Conservation (phyloP, 2,888 invertebrate genomes). For the Drosophila mulleri region DNA sequence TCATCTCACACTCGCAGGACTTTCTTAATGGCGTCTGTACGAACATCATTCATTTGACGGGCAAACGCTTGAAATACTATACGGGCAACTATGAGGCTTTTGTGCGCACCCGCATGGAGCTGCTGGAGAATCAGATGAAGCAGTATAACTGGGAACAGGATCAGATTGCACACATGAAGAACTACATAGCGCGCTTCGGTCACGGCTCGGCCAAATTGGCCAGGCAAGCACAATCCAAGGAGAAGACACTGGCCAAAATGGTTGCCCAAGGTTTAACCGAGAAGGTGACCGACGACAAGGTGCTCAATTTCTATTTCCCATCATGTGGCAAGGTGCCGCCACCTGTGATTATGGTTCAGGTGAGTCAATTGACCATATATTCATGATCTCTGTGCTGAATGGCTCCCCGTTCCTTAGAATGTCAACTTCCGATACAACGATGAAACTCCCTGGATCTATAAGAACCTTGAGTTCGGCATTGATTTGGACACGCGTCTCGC, state of each 20-base stretch:
- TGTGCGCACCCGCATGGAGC: slow-evolving; percentile 95
- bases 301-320: slow-evolving; percentile 97
- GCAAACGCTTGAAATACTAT: slow-evolving; percentile 97
- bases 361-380: slow-evolving; percentile 63
- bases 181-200: slow-evolving; percentile 99
- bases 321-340: slow-evolving; percentile 98
- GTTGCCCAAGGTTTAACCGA: slow-evolving; percentile 98
- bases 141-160: slow-evolving; percentile 99
- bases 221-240: slow-evolving; percentile 99
- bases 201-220: slow-evolving; percentile 99
- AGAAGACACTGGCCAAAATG: slow-evolving; percentile 99
- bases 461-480: slow-evolving; percentile 98
- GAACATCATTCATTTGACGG: slow-evolving; percentile 97
- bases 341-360: slow-evolving; percentile 99
- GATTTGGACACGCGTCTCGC: slow-evolving; percentile 98
- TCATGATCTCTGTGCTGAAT: background rate
- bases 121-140: slow-evolving; percentile 99
- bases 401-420: slow-evolving; percentile 86
- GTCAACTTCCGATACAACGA: slow-evolving; percentile 98
- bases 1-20: slow-evolving; percentile 99
- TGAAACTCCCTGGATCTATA: slow-evolving; percentile 95
- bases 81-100: slow-evolving; percentile 99
- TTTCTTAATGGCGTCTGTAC: slow-evolving; percentile 99
- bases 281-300: slow-evolving; percentile 96
- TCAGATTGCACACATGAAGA: slow-evolving; percentile 99